A percentile compares a stretch with the other conserved stretches of the same genome.
These are phyloP conservation scores for Callimorpha dominula DNA, from an alignment of 2,888 invertebrate genomes.

Conservation along the genomic window DNA sequence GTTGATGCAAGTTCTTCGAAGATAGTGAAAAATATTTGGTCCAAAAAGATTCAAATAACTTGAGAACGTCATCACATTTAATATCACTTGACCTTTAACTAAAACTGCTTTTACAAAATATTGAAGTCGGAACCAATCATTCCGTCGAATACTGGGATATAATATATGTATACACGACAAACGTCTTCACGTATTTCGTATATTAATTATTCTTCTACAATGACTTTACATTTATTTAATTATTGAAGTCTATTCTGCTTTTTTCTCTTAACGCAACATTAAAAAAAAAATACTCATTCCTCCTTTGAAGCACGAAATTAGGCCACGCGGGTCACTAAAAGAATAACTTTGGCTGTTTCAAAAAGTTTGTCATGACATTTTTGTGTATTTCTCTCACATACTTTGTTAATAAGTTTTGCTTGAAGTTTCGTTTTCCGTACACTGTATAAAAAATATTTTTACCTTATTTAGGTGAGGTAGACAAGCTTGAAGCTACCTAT, in stretches of 20 bases:
- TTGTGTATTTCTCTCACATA: constrained; percentile 1
- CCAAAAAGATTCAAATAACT: neutral
- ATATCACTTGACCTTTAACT: neutral
- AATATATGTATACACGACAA: neutral
- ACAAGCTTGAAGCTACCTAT: neutral
- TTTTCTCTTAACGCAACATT: neutral
- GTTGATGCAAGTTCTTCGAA: neutral
- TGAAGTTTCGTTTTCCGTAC: neutral
- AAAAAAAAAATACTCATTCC: neutral
- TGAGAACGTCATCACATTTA: neutral
- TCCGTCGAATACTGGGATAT: neutral
- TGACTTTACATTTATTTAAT: neutral
- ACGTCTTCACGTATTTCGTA: neutral
- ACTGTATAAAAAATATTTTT: neutral
- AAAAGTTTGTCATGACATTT: neutral
- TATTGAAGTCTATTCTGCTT: neutral
- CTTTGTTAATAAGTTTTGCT: neutral
- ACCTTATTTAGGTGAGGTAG: neutral
- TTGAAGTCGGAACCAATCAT: neutral
- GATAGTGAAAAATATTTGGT: neutral
- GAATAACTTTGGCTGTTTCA: neutral
- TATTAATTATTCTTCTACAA: neutral
- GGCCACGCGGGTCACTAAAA: neutral
- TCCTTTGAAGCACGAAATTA: neutral
- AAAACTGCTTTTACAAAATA: neutral